Percentiles rank a stretch among this genome's conserved stretches.
phyloP scores from a whole-genome alignment of 1,140 invertebrate species.

The Dreissena polymorpha region DNA sequence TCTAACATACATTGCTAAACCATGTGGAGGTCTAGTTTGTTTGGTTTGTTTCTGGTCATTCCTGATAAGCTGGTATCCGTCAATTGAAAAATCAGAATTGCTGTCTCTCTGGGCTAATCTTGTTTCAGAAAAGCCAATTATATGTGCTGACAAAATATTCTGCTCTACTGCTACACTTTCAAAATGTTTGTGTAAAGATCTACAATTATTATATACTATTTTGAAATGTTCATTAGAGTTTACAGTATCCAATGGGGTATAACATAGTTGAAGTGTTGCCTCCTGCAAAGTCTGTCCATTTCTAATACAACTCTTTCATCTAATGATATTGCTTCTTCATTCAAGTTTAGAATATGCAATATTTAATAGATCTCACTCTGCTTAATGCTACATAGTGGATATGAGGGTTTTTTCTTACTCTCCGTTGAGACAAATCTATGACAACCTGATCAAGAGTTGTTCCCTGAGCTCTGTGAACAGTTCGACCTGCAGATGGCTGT shows the following conservation, averaged over 20 bases:
- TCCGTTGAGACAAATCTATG: constrained; percentile 22
- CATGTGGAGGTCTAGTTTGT: constrained; percentile 22
- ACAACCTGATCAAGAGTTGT: constrained; percentile 19
- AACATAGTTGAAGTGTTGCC: constrained; percentile 28
- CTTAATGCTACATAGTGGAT: constrained; percentile 35
- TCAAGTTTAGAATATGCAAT: constrained; percentile 21
- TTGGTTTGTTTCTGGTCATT: constrained; percentile 8
- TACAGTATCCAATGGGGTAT: constrained; percentile 23
- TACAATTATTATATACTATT: constrained; percentile 25
- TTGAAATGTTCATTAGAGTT: constrained; percentile 14
- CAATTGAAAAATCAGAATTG: constrained; percentile 10
- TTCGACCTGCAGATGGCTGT: constrained; percentile 9
- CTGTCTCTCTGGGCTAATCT: constrained; percentile 14
- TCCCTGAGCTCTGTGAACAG: constrained; percentile 29
- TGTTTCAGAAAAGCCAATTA: constrained; percentile 39
- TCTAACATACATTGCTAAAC: constrained; percentile 29
- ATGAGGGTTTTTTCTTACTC: constrained; percentile 18
- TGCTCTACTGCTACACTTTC: constrained; percentile 6
- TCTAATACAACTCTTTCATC: constrained; percentile 18
- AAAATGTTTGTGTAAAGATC: constrained; percentile 19
- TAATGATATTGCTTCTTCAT: constrained; percentile 1
- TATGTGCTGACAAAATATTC: background rate
- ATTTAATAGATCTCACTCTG: constrained; percentile 9
- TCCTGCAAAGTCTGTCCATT: constrained; percentile 19
- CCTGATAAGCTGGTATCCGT: constrained; percentile 16